Evolutionary conservation across 2,797 vertebrate species (phyloP).

Genomic region (Acanthurus leucopareius): DNA sequence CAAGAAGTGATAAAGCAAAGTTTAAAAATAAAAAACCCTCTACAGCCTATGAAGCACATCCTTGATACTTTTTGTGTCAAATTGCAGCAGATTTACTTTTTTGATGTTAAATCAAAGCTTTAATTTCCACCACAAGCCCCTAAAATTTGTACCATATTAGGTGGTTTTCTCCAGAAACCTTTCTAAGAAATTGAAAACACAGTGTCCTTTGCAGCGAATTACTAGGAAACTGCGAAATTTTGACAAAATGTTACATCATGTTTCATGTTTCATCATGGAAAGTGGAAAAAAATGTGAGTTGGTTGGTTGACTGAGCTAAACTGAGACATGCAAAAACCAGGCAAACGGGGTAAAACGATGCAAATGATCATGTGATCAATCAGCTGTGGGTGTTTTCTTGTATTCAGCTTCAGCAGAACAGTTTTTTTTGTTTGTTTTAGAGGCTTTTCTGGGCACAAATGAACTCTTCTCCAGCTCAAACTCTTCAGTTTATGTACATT

Average conservation of each 20-base stretch:
- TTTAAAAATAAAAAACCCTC: too few species aligned
- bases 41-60: too few species aligned
- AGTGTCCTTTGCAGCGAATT: not conserved
- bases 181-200: not conserved
- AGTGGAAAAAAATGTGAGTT: not conserved
- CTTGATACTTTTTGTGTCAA: too few species aligned
- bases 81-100: too few species aligned
- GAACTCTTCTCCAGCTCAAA: not conserved
- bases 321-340: not conserved
- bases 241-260: not conserved
- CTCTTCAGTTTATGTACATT: not conserved
- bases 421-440: not conserved
- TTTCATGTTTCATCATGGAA: not conserved
- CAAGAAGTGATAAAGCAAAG: too few species aligned
- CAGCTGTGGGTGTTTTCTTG: not conserved
- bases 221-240: not conserved
- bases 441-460: not conserved
- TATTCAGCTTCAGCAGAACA: not conserved
- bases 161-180: not conserved
- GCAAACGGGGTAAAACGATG: not conserved
- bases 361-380: slow-evolving; percentile 4
- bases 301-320: not conserved
- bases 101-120: too few species aligned
- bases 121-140: not conserved
- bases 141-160: not conserved